Conservation (phyloP, 2,888 invertebrate genomes). For the Cephus sareptanus region DNA sequence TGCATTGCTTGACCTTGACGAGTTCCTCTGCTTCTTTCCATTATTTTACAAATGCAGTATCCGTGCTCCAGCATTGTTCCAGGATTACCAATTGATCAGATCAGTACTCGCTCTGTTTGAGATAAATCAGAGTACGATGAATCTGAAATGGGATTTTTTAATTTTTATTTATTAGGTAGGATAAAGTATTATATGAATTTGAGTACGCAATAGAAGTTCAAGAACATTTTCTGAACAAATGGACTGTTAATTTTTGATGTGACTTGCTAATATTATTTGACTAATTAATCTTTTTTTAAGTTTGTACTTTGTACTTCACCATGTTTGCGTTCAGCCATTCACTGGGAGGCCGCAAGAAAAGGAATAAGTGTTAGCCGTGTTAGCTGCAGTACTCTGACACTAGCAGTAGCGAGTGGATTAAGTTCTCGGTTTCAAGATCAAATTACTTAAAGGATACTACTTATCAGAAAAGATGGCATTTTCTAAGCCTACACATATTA, state of each 20-base stretch:
- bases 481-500: slow-evolving; percentile 72
- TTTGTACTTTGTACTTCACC: neutral
- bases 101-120: neutral
- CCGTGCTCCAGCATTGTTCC: neutral
- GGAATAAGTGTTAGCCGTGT: neutral
- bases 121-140: neutral
- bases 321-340: neutral
- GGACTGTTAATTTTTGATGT: neutral
- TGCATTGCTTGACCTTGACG: neutral
- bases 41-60: neutral
- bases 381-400: neutral
- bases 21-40: neutral
- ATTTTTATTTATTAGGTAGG: neutral
- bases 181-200: neutral
- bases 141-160: neutral
- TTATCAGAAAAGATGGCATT: slow-evolving; percentile 70
- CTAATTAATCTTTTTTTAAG: neutral
- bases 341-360: neutral
- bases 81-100: neutral
- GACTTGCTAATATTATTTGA: neutral
- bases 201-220: neutral
- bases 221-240: neutral
- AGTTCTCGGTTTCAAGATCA: neutral
- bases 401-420: neutral
- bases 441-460: neutral